Percentiles rank a stretch among this genome's conserved stretches.
Evolutionary conservation across 2,797 vertebrate species (phyloP).

Genomic region (Furcifer pardalis): DNA sequence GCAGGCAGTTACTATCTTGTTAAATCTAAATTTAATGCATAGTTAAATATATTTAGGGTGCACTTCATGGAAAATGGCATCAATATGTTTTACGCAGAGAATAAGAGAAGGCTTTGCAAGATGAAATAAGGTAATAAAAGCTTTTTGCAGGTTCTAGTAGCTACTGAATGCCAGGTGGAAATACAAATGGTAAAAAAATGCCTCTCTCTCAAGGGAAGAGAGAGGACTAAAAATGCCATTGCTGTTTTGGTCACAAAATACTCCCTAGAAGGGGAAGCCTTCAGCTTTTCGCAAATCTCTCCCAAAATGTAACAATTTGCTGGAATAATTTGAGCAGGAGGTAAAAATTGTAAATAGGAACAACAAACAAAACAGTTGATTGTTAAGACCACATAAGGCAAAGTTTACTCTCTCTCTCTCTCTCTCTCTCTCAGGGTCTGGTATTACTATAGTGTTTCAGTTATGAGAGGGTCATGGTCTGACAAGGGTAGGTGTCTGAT

Average conservation of each 20-base stretch:
- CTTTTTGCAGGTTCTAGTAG: background rate
- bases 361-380: background rate
- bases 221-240: slow-evolving; percentile 5
- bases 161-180: slow-evolving; percentile 11
- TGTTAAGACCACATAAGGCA: background rate
- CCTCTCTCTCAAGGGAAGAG: background rate
- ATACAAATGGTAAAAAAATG: background rate
- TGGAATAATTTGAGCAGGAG: background rate
- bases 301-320: background rate
- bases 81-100: slow-evolving; percentile 70
- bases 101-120: slow-evolving; percentile 53
- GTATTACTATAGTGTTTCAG: background rate
- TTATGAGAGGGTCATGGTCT: too few relatives aligned
- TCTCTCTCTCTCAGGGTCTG: background rate
- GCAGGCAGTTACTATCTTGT: slow-evolving; percentile 72
- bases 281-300: fast-evolving
- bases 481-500: too few relatives aligned
- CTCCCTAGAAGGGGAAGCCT: fast-evolving
- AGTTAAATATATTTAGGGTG: slow-evolving; percentile 75
- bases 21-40: slow-evolving; percentile 79
- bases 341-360: background rate
- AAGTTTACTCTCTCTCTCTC: background rate
- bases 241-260: slow-evolving; percentile 11
- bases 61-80: slow-evolving; percentile 72
- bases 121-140: slow-evolving; percentile 36